phyloP scores from a whole-genome alignment of 1,140 invertebrate genomes.

The Platyscapa corneri region DNA sequence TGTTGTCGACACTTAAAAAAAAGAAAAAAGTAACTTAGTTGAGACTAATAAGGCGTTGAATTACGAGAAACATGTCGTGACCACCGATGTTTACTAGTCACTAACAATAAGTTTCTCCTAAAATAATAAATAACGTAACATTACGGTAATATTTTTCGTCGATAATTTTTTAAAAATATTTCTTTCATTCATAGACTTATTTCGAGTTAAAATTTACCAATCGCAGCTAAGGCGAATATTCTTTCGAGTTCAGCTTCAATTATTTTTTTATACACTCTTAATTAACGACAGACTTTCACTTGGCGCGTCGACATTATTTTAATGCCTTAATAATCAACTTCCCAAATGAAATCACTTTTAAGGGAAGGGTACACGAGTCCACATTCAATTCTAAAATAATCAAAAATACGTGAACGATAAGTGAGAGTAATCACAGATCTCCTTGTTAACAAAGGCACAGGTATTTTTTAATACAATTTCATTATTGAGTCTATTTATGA shows the following conservation, averaged over 20 bases:
- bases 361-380: conserved; percentile 70
- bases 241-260: background rate
- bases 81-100: conserved; percentile 2
- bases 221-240: background rate
- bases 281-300: no score
- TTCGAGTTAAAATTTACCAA: background rate
- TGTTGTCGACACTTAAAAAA: background rate
- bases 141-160: background rate
- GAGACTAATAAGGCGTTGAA: conserved; percentile 18
- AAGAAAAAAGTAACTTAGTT: conserved; percentile 13
- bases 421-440: conserved; percentile 41
- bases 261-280: background rate
- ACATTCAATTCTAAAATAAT: conserved; percentile 53
- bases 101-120: conserved; percentile 13
- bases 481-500: conserved; percentile 39
- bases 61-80: background rate
- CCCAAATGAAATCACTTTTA: conserved; percentile 56
- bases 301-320: background rate
- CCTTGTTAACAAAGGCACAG: conserved; percentile 48
- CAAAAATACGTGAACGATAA: conserved; percentile 57
- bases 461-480: conserved; percentile 42
- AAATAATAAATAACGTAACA: background rate
- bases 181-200: background rate
- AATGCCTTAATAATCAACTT: conserved; percentile 27
- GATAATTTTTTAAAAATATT: background rate